A percentile compares a stretch with the other conserved stretches of the same genome.
These are phyloP conservation scores for Baccha elongata DNA, from an alignment of 2,888 invertebrate species.

Conservation along the genomic window DNA sequence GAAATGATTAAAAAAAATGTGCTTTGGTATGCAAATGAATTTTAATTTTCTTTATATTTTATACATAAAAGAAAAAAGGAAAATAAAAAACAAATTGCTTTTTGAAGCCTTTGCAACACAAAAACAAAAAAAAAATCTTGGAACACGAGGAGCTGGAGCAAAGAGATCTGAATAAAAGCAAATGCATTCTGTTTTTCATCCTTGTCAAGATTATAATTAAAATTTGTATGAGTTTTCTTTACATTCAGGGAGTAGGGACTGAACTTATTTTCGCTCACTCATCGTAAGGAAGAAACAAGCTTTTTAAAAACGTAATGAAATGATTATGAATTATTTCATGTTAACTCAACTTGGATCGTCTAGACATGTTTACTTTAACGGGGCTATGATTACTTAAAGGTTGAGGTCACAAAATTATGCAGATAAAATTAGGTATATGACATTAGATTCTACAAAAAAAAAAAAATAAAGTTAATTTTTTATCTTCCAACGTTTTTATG, in stretches of 20 bases:
- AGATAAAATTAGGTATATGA: neutral
- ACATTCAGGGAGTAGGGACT: neutral
- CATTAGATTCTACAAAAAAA: neutral
- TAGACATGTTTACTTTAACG: constrained; percentile 29
- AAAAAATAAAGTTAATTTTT: too few relatives aligned
- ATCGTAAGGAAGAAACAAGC: neutral
- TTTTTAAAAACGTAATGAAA: constrained; percentile 32
- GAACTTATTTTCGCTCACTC: neutral
- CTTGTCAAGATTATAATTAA: constrained; percentile 34
- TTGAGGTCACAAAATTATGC: constrained; percentile 18
- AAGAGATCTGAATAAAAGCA: neutral
- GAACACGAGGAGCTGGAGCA: neutral
- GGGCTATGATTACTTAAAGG: constrained; percentile 14
- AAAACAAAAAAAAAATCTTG: neutral
- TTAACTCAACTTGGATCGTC: constrained; percentile 1
- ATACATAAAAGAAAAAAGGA: constrained; percentile 1
- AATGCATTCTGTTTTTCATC: constrained; percentile 28
- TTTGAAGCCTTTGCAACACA: neutral
- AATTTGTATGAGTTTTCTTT: constrained; percentile 14
- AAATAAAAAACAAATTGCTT: neutral
- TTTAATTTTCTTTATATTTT: constrained; percentile 12
- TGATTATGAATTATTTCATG: constrained; percentile 33
- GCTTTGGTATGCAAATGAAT: constrained; percentile 11
- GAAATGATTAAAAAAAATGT: constrained; percentile 19
- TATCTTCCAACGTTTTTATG: too few relatives aligned